Evolutionary conservation across 2,113 vertebrate species (phyloP), one percentile per base, ranked within the genome.

Genomic region (Nannospalax galili): DNA sequence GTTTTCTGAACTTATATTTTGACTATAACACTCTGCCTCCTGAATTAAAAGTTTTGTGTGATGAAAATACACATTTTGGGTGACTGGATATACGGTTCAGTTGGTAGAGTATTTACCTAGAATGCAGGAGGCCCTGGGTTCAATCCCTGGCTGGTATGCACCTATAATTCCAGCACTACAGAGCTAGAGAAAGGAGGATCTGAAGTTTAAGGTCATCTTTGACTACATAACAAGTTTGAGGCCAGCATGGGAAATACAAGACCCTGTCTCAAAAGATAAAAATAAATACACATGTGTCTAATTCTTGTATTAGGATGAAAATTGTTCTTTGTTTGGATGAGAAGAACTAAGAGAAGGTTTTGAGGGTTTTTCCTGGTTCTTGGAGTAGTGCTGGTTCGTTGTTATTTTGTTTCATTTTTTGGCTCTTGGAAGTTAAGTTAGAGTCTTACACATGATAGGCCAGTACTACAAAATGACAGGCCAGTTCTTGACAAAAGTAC

Each of bases 281-380:
- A 96, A 92, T 86, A 32, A 82, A 84, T 67, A 67, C 45, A 45
- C 65, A 75, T 72, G 37, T 90, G 94, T 87, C 62, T 40, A 70
- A 91, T 89, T 89, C 56, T 86, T 35, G 4, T 58, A 64, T 69
- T 58, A 79, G 37, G 92, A 89, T 70, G 37, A 30, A 92, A 91
- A 35, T n/a, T n/a, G 30, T 77, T 77, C n/a, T 78, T 86, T 91
- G 65, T 77, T 93, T 40, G 40, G n/a, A 84, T 84, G 81, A 93
- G 65, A 81, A 92, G 65, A 95, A 91, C 40, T 64, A 92, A 92
- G n/a, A 77, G 6, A 56, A 37, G 72, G 78, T 14, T 19, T 64
- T 82, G 26, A 82, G 4, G 60, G 19, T 30, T 82, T 81, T 84
- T 74, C 65, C 28, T 56, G 22, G 45, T 75, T 77, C 67, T 65